These are phyloP conservation scores for Brachystomella parvula DNA, from an alignment of 1,140 invertebrate species.

Conservation along the genomic window DNA sequence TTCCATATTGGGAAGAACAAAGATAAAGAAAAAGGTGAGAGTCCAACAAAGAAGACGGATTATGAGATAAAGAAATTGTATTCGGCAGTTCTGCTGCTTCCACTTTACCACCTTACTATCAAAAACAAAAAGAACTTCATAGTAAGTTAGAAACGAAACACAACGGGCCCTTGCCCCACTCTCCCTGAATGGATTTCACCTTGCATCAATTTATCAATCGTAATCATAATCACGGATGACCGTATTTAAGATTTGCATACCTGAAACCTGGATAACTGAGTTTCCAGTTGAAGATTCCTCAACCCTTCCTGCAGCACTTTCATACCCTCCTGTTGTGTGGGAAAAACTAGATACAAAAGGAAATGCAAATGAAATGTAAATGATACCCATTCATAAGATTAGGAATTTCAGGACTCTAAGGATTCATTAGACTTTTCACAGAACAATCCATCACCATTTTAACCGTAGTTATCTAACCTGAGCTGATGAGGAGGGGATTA, in stretches of 20 bases:
- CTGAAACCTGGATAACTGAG: background rate
- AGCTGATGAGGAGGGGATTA: no score
- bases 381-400: constrained; percentile 1
- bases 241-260: background rate
- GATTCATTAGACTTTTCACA: background rate
- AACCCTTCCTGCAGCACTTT: no score
- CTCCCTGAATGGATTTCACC: background rate
- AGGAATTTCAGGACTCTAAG: no score
- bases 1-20: no score
- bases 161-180: no score
- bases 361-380: constrained; percentile 7
- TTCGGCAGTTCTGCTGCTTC: no score
- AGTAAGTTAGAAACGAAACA: no score
- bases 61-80: background rate
- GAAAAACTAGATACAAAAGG: background rate
- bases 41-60: background rate
- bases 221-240: background rate
- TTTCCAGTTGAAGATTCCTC: background rate
- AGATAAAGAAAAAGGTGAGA: background rate
- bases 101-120: no score
- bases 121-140: no score
- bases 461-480: no score
- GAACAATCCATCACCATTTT: background rate
- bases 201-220: background rate
- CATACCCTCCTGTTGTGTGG: no score